Percentiles rank a stretch among this genome's conserved stretches.
Evolutionary conservation across 2,888 invertebrate species (phyloP).

Genomic region (Nezara viridula): DNA sequence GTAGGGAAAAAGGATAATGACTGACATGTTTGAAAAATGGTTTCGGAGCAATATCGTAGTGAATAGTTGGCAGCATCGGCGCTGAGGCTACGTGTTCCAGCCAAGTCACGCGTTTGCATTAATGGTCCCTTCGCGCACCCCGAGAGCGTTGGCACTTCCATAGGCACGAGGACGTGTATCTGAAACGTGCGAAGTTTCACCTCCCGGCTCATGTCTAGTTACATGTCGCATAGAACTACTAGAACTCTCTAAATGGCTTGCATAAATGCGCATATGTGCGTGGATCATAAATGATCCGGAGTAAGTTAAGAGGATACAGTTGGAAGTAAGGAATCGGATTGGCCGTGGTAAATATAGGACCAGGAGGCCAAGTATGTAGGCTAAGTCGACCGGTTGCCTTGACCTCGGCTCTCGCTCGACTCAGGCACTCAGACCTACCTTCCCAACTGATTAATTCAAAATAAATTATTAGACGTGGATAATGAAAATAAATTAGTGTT

Average conservation of each 20-base stretch:
- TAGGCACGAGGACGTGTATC: background rate
- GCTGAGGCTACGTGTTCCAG: background rate
- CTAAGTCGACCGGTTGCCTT: background rate
- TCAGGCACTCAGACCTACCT: background rate
- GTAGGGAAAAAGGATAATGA: background rate
- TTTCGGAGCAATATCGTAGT: background rate
- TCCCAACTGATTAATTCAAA: background rate
- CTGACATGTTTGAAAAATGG: background rate
- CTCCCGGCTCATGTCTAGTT: background rate
- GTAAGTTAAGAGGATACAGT: background rate
- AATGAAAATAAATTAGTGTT: no score
- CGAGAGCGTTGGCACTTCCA: background rate
- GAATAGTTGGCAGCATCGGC: background rate
- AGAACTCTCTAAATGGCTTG: background rate
- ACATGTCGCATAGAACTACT: background rate
- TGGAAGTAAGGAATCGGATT: background rate
- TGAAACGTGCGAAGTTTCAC: background rate
- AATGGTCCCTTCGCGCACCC: background rate
- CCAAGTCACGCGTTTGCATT: conserved; percentile 19
- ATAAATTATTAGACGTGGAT: background rate
- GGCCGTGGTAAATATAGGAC: background rate
- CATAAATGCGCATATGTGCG: background rate
- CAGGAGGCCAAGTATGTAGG: background rate
- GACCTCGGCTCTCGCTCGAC: background rate
- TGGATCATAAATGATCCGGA: no score